phyloP scores from a whole-genome alignment of 2,113 vertebrate species.

The Micromys minutus region DNA sequence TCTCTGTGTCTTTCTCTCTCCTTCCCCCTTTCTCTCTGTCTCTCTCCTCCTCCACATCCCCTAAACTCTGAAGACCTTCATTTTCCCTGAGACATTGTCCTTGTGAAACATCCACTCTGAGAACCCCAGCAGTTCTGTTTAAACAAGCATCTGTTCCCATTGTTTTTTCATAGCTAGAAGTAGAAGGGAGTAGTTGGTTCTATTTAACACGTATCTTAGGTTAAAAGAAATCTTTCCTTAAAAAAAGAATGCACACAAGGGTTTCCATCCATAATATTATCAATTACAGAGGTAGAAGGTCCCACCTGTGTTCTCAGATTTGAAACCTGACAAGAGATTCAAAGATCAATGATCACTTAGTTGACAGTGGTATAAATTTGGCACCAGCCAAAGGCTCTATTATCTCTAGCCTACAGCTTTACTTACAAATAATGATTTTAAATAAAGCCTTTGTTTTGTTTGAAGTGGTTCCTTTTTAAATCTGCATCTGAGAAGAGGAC shows the following conservation, averaged over 20 bases:
- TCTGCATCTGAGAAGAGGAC: not conserved
- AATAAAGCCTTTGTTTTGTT: not conserved
- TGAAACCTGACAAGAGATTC: not conserved
- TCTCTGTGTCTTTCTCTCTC: too few relatives aligned
- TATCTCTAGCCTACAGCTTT: not conserved
- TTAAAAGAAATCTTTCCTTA: not conserved
- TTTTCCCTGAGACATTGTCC: not conserved
- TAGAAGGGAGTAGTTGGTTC: not conserved
- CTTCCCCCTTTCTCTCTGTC: too few relatives aligned
- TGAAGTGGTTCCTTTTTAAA: not conserved
- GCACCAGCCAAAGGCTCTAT: not conserved
- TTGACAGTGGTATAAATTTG: not conserved
- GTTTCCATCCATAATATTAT: slow-evolving; percentile 18
- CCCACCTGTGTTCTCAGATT: not conserved
- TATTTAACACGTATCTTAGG: not conserved
- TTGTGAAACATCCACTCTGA: not conserved
- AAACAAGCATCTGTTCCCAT: not conserved
- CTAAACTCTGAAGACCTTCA: not conserved
- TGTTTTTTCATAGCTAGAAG: not conserved
- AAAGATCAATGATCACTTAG: not conserved
- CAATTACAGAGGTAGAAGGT: not conserved
- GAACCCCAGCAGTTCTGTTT: not conserved
- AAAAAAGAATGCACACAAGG: not conserved
- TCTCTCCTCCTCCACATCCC: too few relatives aligned
- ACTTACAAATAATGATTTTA: not conserved